Base-by-base conservation (phyloP, 1,140 invertebrate species). In the Ptiloglossa arizonensis region DNA sequence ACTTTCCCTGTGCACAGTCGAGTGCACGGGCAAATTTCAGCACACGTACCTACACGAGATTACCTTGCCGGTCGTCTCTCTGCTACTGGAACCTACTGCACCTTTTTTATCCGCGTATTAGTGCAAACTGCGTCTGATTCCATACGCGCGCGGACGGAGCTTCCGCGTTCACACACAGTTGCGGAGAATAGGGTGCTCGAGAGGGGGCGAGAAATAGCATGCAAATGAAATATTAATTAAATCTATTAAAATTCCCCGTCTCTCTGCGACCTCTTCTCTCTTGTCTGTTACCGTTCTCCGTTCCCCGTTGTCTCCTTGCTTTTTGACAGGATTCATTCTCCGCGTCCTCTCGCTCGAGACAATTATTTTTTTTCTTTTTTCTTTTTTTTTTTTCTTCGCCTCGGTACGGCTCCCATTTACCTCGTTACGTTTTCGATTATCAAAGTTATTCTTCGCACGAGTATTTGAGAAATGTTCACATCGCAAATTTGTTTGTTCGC, bases 181-280 rank as follows among this genome's bases (percentile, higher is more conserved):
- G 22, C 73, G 27, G 73, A 75, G 73, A 75, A 75, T 46, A 44
- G 60, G n/a, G 60, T 17, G 54, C 63, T 66, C 68, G 62, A 46
- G 38, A 27, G 75, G 32, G 86, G 80, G 48, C 67, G 83, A 82
- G 86, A 80, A 88, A 88, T 88, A 88, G 86, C 76, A 88, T 89
- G 87, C 87, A 89, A 89, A 88, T 89, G 87, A 89, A 89, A 89
- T 89, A 89, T 89, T 89, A 89, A 89, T 89, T 89, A 89, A 89
- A 88, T 88, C 86, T 87, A 87, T 85, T 85, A 88, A 87, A 89
- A 88, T 86, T 85, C 75, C 75, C 79, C 63, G 48, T 56, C 80
- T 66, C 74, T 63, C 52, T 24, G 48, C 46, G 50, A 70, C 29
- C 67, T 27, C 66, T 24, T 5, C 67, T 22, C 19, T 59, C 50